Conservation (phyloP, 92 coral and sea anemone species). For the Paramuricea clavata region DNA sequence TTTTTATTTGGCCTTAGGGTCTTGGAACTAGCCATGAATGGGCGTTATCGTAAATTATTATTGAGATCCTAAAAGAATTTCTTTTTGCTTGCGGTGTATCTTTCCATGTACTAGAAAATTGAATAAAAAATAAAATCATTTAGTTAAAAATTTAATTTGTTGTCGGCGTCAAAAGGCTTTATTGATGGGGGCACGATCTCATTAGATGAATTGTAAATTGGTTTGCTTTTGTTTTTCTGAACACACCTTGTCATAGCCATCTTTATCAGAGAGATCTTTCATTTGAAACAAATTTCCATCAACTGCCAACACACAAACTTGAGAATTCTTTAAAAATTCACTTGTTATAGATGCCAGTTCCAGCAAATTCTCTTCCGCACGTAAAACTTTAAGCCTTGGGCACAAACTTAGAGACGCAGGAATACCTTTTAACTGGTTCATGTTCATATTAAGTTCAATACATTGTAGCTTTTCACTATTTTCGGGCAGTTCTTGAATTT, state of each 20-base stretch:
- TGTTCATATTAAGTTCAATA: conserved; percentile 88
- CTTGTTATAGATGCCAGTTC: conserved; percentile 75
- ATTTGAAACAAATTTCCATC: conserved; percentile 89
- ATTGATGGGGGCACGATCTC: no score
- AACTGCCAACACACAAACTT: conserved; percentile 80
- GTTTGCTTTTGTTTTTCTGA: no score
- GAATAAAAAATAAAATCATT: no score
- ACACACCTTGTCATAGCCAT: conserved; percentile 90
- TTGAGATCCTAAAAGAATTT: conserved; percentile 67
- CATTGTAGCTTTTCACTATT: conserved; percentile 82
- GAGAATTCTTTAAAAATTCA: conserved; percentile 81
- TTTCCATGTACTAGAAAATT: conserved; percentile 85
- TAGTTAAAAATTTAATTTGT: no score
- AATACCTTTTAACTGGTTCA: conserved; percentile 74
- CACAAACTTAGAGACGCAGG: conserved; percentile 77
- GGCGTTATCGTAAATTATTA: neutral
- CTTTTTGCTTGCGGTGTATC: conserved; percentile 96
- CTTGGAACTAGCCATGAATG: neutral
- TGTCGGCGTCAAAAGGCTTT: no score
- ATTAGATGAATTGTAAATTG: no score
- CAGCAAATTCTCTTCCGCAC: conserved; percentile 89
- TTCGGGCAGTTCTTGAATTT: conserved; percentile 79
- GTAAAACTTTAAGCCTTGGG: conserved; percentile 85
- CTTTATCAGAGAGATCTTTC: conserved; percentile 78
- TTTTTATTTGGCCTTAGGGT: neutral